phyloP scores from a whole-genome alignment of 2,113 vertebrate species.

The Cynocephalus volans region DNA sequence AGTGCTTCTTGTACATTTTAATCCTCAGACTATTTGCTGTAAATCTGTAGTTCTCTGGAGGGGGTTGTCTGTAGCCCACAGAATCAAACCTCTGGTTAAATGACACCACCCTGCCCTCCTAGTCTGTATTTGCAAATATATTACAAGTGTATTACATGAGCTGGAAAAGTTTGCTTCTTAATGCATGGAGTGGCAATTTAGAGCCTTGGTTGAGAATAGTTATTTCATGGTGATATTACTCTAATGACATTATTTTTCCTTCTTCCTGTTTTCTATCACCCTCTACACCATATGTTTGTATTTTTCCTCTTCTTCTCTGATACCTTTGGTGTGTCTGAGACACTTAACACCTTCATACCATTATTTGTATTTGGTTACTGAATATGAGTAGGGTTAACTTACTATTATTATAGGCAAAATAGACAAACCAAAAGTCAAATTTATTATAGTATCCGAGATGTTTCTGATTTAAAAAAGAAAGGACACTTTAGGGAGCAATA shows the following conservation, averaged over 20 bases:
- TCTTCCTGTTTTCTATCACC: background rate
- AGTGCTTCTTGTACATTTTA: too few relatives aligned
- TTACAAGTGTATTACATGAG: background rate
- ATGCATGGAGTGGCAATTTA: background rate
- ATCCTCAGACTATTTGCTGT: background rate
- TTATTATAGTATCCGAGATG: background rate
- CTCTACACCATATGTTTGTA: background rate
- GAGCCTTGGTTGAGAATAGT: fast-evolving
- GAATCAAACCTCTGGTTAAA: background rate
- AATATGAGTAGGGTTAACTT: background rate
- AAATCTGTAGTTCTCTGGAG: background rate
- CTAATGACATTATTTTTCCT: background rate
- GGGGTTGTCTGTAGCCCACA: fast-evolving
- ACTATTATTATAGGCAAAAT: background rate
- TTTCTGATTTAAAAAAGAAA: background rate
- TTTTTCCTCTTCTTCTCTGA: too few relatives aligned
- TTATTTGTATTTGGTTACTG: background rate
- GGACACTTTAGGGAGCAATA: background rate
- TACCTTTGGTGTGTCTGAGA: background rate
- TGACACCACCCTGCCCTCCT: fast-evolving
- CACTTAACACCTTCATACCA: fast-evolving
- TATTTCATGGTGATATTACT: background rate
- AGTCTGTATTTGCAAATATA: background rate
- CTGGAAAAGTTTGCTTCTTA: background rate
- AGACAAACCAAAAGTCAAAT: background rate